Evolutionary conservation across 2,797 vertebrate genomes (phyloP), one percentile per base, ranked within the genome.

Genomic region (Oreortyx pictus): DNA sequence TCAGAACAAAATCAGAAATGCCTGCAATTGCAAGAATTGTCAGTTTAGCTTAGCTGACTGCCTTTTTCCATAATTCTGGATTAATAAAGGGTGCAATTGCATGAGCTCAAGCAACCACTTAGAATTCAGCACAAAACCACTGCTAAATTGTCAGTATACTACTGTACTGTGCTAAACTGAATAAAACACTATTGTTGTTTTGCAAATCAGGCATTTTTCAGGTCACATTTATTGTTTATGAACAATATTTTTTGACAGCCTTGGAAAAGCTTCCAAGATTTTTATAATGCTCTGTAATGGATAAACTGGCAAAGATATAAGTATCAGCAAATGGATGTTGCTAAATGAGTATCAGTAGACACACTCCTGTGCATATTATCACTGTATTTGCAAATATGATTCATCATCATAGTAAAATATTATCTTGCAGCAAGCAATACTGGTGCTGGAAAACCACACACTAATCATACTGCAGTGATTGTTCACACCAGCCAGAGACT

Each of bases 341-440:
- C 35, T 83, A 91, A 93, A 93, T 89, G 39, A 83, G 6, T 83
- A 56, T 54, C 73, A 82, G 43, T 61, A 89, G 83, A 60, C 16
- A 74, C 73, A 14, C 11, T 92, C 17, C 74, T 91, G 25, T 79
- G 31, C 44, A 24, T 76, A 91, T 93, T 92, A 88, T 49, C 6
- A 29, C 46, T 61, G 54, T 14, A 75, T 83, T 61, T 78, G 10
- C 74, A 64, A 43, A 78, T 82, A 84, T 76, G 88, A 92, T 79
- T 95, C 64, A 87, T 81, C 8, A 3, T 88, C 85, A 76, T 57
- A 86, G 57, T 96, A 70, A 93, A 95, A 80, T 95, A 91, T 73
- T 94, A 70, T 80, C 65, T 90, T 52, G 49, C 49, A 89, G 14
- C 15, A 83, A 94, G 22, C 41, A 61, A 24, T 56, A 64, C 52